A percentile compares a stretch with the other conserved stretches of the same genome.
Evolutionary conservation across 2,797 vertebrate species (phyloP).

Genomic region (Chaenodraco wilsoni): DNA sequence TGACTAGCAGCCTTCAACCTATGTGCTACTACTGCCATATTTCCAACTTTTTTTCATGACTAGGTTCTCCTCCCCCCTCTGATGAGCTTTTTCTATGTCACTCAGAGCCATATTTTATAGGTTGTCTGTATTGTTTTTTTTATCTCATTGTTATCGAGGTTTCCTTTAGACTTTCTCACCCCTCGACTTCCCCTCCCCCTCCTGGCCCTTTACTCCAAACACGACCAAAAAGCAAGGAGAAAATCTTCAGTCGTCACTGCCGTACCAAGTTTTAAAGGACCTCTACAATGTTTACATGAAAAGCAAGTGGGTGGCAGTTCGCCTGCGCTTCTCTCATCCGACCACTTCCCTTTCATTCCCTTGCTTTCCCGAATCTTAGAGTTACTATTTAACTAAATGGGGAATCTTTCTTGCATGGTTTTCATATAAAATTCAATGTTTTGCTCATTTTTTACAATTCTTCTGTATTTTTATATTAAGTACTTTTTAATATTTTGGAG

Average conservation of each 20-base stretch:
- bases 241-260: slow-evolving; percentile 81
- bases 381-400: slow-evolving; percentile 77
- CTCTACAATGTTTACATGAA: slow-evolving; percentile 83
- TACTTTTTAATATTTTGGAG: slow-evolving; percentile 89
- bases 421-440: slow-evolving; percentile 86
- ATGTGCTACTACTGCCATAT: slow-evolving; percentile 83
- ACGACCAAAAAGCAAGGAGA: slow-evolving; percentile 74
- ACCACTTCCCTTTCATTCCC: slow-evolving; percentile 67
- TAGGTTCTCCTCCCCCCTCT: slow-evolving; percentile 72
- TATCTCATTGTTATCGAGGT: slow-evolving; percentile 75
- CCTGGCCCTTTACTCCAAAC: slow-evolving; percentile 66
- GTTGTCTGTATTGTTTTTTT: slow-evolving; percentile 81
- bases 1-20: slow-evolving; percentile 51
- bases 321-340: slow-evolving; percentile 72
- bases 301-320: slow-evolving; percentile 69
- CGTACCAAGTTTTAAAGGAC: slow-evolving; percentile 77
- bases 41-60: slow-evolving; percentile 68
- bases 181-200: neutral
- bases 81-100: slow-evolving; percentile 84
- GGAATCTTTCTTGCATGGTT: slow-evolving; percentile 83
- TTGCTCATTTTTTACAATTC: slow-evolving; percentile 87
- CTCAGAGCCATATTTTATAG: slow-evolving; percentile 88
- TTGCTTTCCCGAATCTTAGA: slow-evolving; percentile 72
- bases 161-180: slow-evolving; percentile 64
- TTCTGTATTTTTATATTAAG: slow-evolving; percentile 91